Evolutionary conservation across 2,888 invertebrate genomes (phyloP).

Genomic region (Enoplolaimus lenunculus): DNA sequence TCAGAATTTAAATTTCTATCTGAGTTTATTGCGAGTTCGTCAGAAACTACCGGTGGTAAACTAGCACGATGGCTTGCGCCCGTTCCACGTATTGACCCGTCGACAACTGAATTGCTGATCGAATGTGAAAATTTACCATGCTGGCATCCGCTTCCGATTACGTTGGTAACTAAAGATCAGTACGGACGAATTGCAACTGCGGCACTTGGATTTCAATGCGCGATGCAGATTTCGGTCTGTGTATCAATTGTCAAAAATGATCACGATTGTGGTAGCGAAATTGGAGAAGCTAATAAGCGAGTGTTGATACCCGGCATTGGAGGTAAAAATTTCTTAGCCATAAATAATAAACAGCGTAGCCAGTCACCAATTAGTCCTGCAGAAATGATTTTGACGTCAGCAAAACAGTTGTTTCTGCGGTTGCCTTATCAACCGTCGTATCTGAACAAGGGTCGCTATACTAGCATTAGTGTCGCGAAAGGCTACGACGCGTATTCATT

Average conservation of each 20-base stretch:
- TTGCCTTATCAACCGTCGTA: slow-evolving; percentile 33
- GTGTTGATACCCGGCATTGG: no score
- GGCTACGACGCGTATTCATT: slow-evolving; percentile 63
- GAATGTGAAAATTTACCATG: slow-evolving; percentile 54
- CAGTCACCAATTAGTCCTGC: background rate
- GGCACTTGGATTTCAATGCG: no score
- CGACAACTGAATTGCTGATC: slow-evolving; percentile 54
- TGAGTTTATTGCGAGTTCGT: slow-evolving; percentile 73
- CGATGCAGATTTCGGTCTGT: slow-evolving; percentile 51
- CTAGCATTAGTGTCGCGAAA: slow-evolving; percentile 89
- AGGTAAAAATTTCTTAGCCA: no score
- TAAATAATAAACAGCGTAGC: no score
- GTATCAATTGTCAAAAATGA: background rate
- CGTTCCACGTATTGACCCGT: slow-evolving; percentile 64
- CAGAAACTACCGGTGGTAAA: slow-evolving; percentile 73
- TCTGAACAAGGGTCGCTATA: slow-evolving; percentile 49
- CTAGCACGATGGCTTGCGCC: slow-evolving; percentile 88
- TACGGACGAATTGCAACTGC: slow-evolving; percentile 74
- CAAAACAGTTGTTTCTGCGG: background rate
- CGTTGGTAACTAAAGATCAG: slow-evolving; percentile 71
- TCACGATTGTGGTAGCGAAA: background rate
- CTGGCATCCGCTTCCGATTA: slow-evolving; percentile 68
- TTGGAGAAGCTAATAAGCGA: no score
- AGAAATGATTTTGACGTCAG: background rate
- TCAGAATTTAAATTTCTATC: slow-evolving; percentile 80